Conservation (phyloP, 2,888 invertebrate genomes). For the Drosophila pseudotalamancana region DNA sequence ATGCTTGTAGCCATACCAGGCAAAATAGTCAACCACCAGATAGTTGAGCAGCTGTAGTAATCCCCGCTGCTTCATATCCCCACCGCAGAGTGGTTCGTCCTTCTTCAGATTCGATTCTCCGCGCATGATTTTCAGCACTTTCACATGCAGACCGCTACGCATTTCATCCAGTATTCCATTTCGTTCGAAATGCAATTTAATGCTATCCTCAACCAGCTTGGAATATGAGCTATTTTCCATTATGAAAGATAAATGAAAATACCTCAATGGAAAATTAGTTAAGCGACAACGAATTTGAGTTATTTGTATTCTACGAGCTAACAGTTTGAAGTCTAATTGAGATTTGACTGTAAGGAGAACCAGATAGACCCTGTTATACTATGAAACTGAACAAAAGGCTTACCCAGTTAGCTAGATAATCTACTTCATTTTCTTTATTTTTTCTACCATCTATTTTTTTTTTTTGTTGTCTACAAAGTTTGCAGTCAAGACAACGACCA, state of each 20-base stretch:
- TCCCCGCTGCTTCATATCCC: constrained; percentile 9
- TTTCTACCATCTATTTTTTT: neutral
- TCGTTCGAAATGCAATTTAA: constrained; percentile 66
- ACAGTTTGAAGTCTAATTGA: neutral
- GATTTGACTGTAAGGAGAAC: neutral
- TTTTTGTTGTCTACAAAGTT: constrained; percentile 55
- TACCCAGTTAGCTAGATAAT: constrained; percentile 10
- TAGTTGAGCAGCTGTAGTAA: constrained; percentile 57
- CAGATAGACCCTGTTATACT: no score
- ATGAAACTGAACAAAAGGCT: constrained; percentile 7
- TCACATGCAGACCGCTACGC: constrained; percentile 74
- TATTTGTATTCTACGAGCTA: neutral
- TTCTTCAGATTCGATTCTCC: constrained; percentile 27
- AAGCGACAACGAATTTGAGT: constrained; percentile 21
- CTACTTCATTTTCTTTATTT: no score
- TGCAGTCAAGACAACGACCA: constrained; percentile 4
- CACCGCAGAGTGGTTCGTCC: constrained; percentile 39
- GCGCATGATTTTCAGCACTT: constrained; percentile 74
- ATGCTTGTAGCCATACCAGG: constrained; percentile 82
- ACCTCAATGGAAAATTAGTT: constrained; percentile 20
- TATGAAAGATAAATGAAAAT: neutral
- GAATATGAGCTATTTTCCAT: constrained; percentile 31
- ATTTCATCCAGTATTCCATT: constrained; percentile 72
- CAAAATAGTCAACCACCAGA: constrained; percentile 83
- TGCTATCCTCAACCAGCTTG: constrained; percentile 47